phyloP scores from a whole-genome alignment of 2,888 invertebrate genomes.

The Mesorhabditis spiculigera region DNA sequence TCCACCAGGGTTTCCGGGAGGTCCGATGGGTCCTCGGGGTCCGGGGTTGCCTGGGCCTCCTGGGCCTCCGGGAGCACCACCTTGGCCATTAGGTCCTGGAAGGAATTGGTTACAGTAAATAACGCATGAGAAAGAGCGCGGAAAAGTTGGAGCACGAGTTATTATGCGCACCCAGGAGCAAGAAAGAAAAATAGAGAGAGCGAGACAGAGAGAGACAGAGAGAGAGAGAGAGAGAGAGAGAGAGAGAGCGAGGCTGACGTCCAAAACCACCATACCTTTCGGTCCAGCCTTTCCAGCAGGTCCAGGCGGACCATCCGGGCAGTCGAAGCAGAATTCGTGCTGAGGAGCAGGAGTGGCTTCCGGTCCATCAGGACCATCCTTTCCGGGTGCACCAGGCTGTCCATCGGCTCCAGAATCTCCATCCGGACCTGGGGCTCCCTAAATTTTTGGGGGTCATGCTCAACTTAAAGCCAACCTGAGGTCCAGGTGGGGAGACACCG shows the following conservation, averaged over 20 bases:
- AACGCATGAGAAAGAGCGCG: no score
- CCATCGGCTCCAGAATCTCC: constrained; percentile 47
- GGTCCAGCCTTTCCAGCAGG: constrained; percentile 42
- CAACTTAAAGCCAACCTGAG: constrained; percentile 18
- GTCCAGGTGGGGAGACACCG: constrained; percentile 39
- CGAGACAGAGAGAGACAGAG: no score
- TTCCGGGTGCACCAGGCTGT: constrained; percentile 39
- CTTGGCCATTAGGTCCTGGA: background rate
- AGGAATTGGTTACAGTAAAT: no score
- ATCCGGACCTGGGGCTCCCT: constrained; percentile 46
- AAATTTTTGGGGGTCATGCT: constrained; percentile 2
- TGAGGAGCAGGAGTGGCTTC: constrained; percentile 34
- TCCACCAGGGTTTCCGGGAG: constrained; percentile 26
- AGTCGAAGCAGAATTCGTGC: constrained; percentile 46
- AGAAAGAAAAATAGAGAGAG: no score
- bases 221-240: no score
- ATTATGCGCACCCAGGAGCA: no score
- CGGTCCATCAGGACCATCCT: constrained; percentile 41
- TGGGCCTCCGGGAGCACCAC: constrained; percentile 23
- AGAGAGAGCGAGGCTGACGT: no score
- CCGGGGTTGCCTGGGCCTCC: constrained; percentile 33
- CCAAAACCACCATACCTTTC: constrained; percentile 15
- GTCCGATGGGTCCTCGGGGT: constrained; percentile 28
- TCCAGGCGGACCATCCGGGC: constrained; percentile 45
- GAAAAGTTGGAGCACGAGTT: no score